These are phyloP conservation scores for Seriola aureovittata DNA, from an alignment of 2,113 vertebrate genomes.

Conservation along the genomic window DNA sequence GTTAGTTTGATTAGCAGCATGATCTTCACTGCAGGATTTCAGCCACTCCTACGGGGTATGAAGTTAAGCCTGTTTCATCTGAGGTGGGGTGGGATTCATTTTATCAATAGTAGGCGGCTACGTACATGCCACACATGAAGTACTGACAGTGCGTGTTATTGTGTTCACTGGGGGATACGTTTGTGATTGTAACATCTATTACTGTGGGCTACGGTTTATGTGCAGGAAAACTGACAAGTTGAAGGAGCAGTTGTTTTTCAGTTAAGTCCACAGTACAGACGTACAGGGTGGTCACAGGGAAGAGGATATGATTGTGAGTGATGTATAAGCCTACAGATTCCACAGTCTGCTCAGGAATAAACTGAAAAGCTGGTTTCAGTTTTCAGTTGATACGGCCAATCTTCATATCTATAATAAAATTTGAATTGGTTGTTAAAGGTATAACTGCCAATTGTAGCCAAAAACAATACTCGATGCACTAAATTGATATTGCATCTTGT, in stretches of 20 bases:
- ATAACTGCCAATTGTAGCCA: neutral
- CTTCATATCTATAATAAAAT: neutral
- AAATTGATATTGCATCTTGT: neutral
- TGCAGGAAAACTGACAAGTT: neutral
- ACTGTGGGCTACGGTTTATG: neutral
- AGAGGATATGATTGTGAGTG: conserved; percentile 22
- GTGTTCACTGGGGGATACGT: neutral
- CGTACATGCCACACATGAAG: neutral
- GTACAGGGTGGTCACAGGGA: neutral
- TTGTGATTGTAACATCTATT: neutral
- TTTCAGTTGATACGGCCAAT: neutral
- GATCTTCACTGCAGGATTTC: conserved; percentile 21
- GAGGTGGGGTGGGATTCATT: neutral
- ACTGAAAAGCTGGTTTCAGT: neutral
- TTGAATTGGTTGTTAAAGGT: neutral
- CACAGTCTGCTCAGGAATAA: conserved; percentile 25
- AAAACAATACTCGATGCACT: neutral
- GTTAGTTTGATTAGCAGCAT: conserved; percentile 15
- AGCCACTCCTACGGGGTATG: conserved; percentile 5
- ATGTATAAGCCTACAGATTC: conserved; percentile 1
- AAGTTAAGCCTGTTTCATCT: conserved; percentile 1
- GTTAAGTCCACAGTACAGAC: neutral
- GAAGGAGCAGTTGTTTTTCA: neutral
- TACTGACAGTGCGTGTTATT: neutral
- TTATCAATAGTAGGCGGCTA: neutral